Evolutionary conservation across 2,797 vertebrate genomes (phyloP).

Genomic region (Hafferia zeledoni): DNA sequence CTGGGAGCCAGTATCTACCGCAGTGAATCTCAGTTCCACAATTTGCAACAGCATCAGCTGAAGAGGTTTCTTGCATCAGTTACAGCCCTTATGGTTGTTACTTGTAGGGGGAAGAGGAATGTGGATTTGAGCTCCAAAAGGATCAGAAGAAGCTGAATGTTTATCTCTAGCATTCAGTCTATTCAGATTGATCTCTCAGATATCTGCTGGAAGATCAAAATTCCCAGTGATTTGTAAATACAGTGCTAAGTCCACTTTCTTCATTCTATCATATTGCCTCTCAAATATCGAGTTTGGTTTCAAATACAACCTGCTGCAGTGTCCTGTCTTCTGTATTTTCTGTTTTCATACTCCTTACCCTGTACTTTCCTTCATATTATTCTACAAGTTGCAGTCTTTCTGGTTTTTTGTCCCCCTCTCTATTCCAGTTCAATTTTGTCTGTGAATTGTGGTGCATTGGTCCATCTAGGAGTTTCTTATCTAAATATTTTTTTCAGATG

Average conservation of each 20-base stretch:
- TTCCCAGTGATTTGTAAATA: neutral
- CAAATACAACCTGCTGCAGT: neutral
- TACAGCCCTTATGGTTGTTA: neutral
- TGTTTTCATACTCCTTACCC: neutral
- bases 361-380: neutral
- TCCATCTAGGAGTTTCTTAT: neutral
- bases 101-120: neutral
- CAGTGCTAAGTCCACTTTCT: neutral
- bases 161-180: neutral
- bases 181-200: neutral
- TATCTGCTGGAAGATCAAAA: neutral
- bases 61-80: neutral
- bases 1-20: neutral
- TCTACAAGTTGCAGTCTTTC: neutral
- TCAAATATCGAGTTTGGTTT: neutral
- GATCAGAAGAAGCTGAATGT: fast-evolving
- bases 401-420: neutral
- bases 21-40: neutral
- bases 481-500: neutral
- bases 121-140: neutral
- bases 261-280: neutral
- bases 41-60: neutral
- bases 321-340: neutral
- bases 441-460: neutral
- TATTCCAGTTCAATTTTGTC: neutral